Percentiles rank a stretch among this genome's conserved stretches.
Conservation (phyloP, 2,888 invertebrate genomes). For the Phlogophora meticulosa region DNA sequence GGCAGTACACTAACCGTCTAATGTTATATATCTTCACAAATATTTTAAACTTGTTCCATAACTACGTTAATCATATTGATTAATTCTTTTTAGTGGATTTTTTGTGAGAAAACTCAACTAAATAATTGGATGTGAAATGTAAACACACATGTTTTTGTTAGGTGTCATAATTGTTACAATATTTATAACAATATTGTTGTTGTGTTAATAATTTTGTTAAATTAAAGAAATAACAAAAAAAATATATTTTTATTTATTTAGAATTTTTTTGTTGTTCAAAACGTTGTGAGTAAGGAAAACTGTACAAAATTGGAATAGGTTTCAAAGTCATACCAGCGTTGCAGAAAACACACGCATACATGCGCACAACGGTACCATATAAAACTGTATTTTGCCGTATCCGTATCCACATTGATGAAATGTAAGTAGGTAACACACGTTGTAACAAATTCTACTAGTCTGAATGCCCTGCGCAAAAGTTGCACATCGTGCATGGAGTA, state of each 20-base stretch:
- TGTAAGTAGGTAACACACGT: no score
- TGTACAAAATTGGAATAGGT: background rate
- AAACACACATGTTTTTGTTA: background rate
- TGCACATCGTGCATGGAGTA: no score
- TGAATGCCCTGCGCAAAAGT: no score
- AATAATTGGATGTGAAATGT: background rate
- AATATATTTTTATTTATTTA: background rate
- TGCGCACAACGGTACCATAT: no score
- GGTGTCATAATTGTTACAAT: slow-evolving; percentile 10
- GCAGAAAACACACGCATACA: no score
- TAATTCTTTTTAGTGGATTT: background rate
- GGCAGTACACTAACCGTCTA: background rate
- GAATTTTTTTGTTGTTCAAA: background rate
- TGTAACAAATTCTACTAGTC: no score
- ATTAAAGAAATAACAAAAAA: slow-evolving; percentile 14
- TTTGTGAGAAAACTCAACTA: background rate
- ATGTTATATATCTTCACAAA: background rate
- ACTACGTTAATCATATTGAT: background rate
- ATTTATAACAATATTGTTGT: slow-evolving; percentile 1
- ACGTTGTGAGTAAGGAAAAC: background rate
- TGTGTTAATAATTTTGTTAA: background rate
- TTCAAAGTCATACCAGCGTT: background rate
- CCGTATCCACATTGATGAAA: no score
- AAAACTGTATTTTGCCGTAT: background rate
- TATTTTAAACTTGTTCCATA: background rate